Evolutionary conservation across 2,888 invertebrate genomes (phyloP).

Genomic region (Lasioglossum pauxillum): DNA sequence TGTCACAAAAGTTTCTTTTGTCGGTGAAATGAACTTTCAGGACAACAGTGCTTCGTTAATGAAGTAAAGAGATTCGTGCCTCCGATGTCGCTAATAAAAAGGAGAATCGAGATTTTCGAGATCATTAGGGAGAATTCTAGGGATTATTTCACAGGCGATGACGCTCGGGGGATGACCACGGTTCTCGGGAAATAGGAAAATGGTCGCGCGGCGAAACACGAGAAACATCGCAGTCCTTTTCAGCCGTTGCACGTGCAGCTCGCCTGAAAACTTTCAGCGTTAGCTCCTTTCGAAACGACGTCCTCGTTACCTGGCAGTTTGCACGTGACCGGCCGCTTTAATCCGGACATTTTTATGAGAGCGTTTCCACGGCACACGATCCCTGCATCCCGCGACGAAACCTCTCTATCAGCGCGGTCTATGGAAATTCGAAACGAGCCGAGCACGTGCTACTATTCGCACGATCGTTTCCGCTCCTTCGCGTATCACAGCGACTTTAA

Average conservation of each 20-base stretch:
- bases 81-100: too few relatives aligned
- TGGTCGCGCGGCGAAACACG: slow-evolving; percentile 15
- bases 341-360: slow-evolving; percentile 66
- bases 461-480: slow-evolving; percentile 44
- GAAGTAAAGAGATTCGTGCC: too few relatives aligned
- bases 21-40: too few relatives aligned
- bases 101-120: neutral
- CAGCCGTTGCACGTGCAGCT: slow-evolving; percentile 14
- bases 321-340: slow-evolving; percentile 67
- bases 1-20: neutral
- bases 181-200: neutral
- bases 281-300: slow-evolving; percentile 44
- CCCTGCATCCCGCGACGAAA: slow-evolving; percentile 51
- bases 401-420: slow-evolving; percentile 61
- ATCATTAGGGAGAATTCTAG: neutral
- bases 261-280: slow-evolving; percentile 38
- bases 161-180: neutral
- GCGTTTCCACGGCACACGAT: slow-evolving; percentile 63
- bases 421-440: slow-evolving; percentile 68
- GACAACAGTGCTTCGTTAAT: too few relatives aligned
- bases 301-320: slow-evolving; percentile 63
- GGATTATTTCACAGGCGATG: neutral
- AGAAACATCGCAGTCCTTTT: slow-evolving; percentile 15
- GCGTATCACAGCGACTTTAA: slow-evolving; percentile 7
- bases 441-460: slow-evolving; percentile 68